Evolutionary conservation across 2,113 vertebrate genomes (phyloP).

Genomic region (Tetrao urogallus): DNA sequence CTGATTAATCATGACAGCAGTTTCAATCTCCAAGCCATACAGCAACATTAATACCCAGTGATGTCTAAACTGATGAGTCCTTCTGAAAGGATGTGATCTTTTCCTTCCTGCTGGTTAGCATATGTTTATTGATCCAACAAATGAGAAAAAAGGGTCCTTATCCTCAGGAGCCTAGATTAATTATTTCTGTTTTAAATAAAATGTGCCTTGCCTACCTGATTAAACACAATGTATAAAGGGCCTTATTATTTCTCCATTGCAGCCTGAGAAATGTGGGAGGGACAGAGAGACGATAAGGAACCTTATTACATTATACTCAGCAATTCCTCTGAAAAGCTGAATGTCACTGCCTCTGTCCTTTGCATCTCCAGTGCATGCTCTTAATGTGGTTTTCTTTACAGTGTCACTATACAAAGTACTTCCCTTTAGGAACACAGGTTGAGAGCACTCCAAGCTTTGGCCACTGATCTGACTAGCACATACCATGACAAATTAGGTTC

Average conservation of each 20-base stretch:
- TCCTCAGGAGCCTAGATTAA: neutral
- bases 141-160: neutral
- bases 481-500: neutral
- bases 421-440: neutral
- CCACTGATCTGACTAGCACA: neutral
- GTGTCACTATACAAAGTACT: neutral
- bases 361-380: neutral
- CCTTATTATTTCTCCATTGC: neutral
- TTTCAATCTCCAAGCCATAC: neutral
- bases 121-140: slow-evolving; percentile 8
- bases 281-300: neutral
- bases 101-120: slow-evolving; percentile 2
- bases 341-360: neutral
- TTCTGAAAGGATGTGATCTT: slow-evolving; percentile 17
- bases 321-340: neutral
- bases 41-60: neutral
- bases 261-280: neutral
- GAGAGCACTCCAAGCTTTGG: neutral
- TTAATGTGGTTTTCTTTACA: neutral
- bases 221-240: neutral
- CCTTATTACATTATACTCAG: neutral
- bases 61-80: neutral
- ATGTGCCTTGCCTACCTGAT: neutral
- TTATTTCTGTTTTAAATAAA: neutral
- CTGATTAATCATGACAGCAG: neutral